phyloP scores from a whole-genome alignment of 1,140 invertebrate species.

The Metaphire vulgaris region DNA sequence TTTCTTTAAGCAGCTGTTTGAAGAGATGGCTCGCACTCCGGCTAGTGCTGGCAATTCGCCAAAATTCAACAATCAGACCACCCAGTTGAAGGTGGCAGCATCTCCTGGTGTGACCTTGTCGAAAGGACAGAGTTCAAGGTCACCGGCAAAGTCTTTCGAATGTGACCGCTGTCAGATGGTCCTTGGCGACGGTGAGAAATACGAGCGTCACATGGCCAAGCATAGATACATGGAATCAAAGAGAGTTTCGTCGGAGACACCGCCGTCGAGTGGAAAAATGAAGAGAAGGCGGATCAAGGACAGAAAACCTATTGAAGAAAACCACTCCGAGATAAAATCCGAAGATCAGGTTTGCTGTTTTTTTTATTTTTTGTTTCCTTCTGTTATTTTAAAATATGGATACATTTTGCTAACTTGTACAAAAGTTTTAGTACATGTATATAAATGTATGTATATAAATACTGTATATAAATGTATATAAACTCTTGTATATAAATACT shows the following conservation, averaged over 20 bases:
- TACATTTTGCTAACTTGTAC: not conserved
- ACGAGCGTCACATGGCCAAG: constrained; percentile 8
- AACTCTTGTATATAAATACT: too few species aligned
- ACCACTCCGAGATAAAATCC: not conserved
- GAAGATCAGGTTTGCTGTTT: not conserved
- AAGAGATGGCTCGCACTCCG: too few species aligned
- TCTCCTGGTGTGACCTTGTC: too few species aligned
- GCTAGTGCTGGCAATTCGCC: too few species aligned
- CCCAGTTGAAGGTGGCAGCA: too few species aligned
- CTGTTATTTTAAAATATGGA: not conserved
- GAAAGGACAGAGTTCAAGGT: not conserved
- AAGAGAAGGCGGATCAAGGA: not conserved
- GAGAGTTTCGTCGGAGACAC: not conserved
- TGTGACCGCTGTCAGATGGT: constrained; percentile 13
- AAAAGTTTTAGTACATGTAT: too few species aligned
- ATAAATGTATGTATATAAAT: too few species aligned
- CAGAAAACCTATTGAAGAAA: not conserved
- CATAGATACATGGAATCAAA: constrained; percentile 14
- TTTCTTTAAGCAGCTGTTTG: too few species aligned
- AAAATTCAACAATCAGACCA: too few species aligned
- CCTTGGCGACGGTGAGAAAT: not conserved
- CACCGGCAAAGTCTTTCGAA: not conserved
- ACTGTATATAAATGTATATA: too few species aligned
- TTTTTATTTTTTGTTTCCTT: not conserved
- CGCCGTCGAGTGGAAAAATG: not conserved